Conservation (phyloP, 2,797 vertebrate genomes). For the Cottoperca gobio region DNA sequence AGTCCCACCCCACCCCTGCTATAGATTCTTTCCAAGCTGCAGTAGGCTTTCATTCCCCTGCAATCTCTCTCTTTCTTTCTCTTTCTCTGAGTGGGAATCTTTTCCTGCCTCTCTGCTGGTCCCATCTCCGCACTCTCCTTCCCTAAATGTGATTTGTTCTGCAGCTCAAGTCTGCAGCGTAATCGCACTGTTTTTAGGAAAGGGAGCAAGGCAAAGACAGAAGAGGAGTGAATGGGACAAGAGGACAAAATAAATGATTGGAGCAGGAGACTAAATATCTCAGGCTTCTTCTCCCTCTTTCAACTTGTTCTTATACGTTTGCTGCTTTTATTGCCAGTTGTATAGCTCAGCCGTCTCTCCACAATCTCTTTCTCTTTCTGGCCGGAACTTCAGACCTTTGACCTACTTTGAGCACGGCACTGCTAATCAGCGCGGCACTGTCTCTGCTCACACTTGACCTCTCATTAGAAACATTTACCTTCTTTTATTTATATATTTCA, state of each 20-base stretch:
- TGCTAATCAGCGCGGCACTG: slow-evolving; percentile 57
- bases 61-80: slow-evolving; percentile 63
- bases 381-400: slow-evolving; percentile 20
- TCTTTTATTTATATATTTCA: slow-evolving; percentile 46
- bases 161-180: slow-evolving; percentile 86
- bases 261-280: slow-evolving; percentile 50
- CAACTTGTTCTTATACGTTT: slow-evolving; percentile 64
- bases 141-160: slow-evolving; percentile 88
- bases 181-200: slow-evolving; percentile 84
- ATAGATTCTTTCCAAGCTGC: slow-evolving; percentile 58
- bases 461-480: slow-evolving; percentile 60
- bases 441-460: slow-evolving; percentile 43
- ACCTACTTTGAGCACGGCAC: slow-evolving; percentile 21
- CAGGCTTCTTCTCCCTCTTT: slow-evolving; percentile 46
- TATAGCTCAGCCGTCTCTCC: slow-evolving; percentile 27
- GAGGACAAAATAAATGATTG: slow-evolving; percentile 68
- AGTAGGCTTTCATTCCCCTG: slow-evolving; percentile 67
- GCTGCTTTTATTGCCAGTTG: slow-evolving; percentile 66
- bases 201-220: too few species aligned
- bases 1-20: slow-evolving; percentile 11
- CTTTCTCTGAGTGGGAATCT: slow-evolving; percentile 73
- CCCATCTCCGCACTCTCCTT: slow-evolving; percentile 76
- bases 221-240: slow-evolving; percentile 55
- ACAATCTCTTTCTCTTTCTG: neutral
- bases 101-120: slow-evolving; percentile 67